A percentile compares a stretch with the other conserved stretches of the same genome.
Conservation (phyloP, 2,888 invertebrate genomes). For the Drosophila glabriapex region DNA sequence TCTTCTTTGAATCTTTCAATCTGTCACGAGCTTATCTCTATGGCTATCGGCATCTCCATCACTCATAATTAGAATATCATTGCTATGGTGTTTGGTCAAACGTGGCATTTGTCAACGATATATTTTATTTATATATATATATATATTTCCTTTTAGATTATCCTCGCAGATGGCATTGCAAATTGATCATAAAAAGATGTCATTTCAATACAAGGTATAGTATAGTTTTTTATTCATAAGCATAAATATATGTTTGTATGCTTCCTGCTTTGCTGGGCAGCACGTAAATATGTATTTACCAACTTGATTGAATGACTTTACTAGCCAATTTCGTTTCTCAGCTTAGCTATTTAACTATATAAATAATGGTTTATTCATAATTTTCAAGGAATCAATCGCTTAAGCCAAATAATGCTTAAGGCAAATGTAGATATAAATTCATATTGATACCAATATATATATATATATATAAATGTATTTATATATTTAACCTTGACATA, state of each 20-base stretch:
- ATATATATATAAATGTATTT: not conserved
- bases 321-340: not conserved
- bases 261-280: not conserved
- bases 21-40: conserved; percentile 21
- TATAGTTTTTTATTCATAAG: not conserved
- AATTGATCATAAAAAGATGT: not conserved
- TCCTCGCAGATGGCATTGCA: not conserved
- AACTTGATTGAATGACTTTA: not conserved
- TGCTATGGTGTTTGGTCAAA: conserved; percentile 12
- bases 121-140: not conserved
- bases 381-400: not conserved
- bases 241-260: not conserved
- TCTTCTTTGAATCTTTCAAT: not conserved
- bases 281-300: not conserved
- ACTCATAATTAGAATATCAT: conserved; percentile 40
- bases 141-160: not conserved
- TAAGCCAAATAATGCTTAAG: not conserved
- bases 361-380: not conserved
- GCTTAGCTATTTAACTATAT: not conserved
- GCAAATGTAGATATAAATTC: not conserved
- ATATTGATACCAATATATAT: not conserved
- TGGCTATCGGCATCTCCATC: too few relatives aligned
- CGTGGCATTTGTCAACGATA: conserved; percentile 16
- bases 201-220: not conserved
- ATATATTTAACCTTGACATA: not conserved